phyloP scores from a whole-genome alignment of 2,113 vertebrate species.

The Apteryx owenii region DNA sequence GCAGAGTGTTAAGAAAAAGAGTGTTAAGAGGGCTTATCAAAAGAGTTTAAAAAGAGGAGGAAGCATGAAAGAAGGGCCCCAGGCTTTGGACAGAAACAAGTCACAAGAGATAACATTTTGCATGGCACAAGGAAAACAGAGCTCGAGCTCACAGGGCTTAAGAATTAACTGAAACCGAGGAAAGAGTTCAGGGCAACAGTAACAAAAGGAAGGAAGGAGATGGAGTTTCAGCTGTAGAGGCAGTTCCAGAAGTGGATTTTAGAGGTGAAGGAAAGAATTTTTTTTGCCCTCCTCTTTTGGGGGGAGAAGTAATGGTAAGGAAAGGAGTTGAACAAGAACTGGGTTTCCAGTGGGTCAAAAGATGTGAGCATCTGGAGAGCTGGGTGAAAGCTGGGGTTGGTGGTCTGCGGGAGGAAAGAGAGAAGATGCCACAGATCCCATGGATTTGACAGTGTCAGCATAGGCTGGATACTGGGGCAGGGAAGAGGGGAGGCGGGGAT shows the following conservation, averaged over 20 bases:
- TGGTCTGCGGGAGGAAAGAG: background rate
- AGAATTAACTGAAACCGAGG: background rate
- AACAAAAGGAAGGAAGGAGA: background rate
- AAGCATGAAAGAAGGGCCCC: background rate
- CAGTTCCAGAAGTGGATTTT: background rate
- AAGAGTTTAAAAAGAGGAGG: background rate
- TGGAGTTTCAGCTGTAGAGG: background rate
- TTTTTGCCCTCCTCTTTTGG: background rate
- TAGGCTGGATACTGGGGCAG: background rate
- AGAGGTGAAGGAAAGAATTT: background rate
- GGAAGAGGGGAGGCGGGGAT: accelerated
- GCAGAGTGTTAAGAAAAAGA: background rate
- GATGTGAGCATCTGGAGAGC: background rate
- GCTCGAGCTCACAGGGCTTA: background rate
- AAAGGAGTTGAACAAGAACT: background rate
- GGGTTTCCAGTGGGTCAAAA: background rate
- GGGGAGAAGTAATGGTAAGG: background rate
- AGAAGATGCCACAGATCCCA: background rate
- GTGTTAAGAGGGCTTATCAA: background rate
- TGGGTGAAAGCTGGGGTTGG: background rate
- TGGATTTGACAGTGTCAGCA: background rate
- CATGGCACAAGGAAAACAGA: background rate
- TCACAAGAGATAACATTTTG: background rate
- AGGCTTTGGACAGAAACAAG: background rate
- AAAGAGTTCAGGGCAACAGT: background rate